phyloP scores from a whole-genome alignment of 2,797 vertebrate genomes.

The Myotis myotis region DNA sequence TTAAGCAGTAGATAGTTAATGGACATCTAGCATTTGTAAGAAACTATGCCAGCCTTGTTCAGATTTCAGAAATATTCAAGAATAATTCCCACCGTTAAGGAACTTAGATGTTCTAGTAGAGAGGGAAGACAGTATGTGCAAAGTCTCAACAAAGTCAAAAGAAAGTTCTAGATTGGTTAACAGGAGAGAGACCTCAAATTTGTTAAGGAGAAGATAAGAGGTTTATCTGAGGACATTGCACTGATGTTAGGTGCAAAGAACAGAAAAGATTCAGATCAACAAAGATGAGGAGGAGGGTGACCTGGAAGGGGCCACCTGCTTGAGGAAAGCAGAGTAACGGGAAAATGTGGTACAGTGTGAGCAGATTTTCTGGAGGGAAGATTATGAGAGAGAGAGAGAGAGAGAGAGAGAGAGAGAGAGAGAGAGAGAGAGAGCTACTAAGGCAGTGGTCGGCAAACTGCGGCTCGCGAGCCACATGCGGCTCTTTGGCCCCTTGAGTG shows the following conservation, averaged over 20 bases:
- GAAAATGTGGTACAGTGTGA: background rate
- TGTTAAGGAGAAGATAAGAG: background rate
- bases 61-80: background rate
- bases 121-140: background rate
- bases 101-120: background rate
- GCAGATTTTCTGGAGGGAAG: background rate
- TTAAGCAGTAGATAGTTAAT: background rate
- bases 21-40: background rate
- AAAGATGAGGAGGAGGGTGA: background rate
- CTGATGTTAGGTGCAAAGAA: background rate
- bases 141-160: background rate
- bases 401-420: background rate
- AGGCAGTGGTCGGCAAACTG: too few species aligned
- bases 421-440: too few species aligned
- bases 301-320: background rate
- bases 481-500: too few species aligned
- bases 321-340: background rate
- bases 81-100: background rate
- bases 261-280: background rate
- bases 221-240: background rate
- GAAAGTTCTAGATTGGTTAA: background rate
- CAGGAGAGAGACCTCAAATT: background rate
- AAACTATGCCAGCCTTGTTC: background rate
- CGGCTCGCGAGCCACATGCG: fast-evolving
- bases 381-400: background rate